These are phyloP conservation scores for Carlito syrichta DNA, from an alignment of 2,113 vertebrate genomes.

Conservation along the genomic window DNA sequence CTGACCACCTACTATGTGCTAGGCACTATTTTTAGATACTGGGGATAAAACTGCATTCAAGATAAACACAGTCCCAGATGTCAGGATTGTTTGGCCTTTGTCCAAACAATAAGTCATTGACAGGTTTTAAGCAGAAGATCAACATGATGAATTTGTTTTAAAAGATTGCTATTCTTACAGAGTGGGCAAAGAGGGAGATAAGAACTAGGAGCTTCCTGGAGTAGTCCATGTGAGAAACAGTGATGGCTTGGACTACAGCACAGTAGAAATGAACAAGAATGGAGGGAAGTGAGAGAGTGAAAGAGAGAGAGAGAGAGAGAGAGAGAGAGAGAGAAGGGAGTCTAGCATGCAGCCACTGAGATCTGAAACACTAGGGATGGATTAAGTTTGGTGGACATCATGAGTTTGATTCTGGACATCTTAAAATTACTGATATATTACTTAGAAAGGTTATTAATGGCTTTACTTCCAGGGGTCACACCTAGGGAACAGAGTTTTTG, in stretches of 20 bases:
- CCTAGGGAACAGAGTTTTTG: neutral
- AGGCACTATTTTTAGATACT: neutral
- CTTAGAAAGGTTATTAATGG: neutral
- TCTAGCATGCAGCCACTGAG: neutral
- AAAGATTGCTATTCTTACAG: neutral
- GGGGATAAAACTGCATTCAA: neutral
- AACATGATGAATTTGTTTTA: neutral
- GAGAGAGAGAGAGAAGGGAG: neutral
- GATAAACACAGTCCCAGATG: neutral
- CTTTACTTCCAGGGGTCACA: neutral
- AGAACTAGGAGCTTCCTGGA: neutral
- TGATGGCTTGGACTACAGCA: too few species aligned
- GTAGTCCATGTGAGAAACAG: fast-evolving
- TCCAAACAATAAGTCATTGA: neutral
- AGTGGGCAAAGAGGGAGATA: neutral
- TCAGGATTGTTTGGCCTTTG: neutral
- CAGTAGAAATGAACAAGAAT: fast-evolving
- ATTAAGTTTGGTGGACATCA: neutral
- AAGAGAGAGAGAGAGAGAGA: neutral
- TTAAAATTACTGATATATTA: neutral
- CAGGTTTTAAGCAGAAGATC: neutral
- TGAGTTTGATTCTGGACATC: neutral
- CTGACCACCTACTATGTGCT: neutral
- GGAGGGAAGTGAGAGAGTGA: neutral
- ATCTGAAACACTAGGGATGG: too few species aligned